Base-by-base conservation (phyloP, 2,797 vertebrate species). In the Acestrorhynchus altus region DNA sequence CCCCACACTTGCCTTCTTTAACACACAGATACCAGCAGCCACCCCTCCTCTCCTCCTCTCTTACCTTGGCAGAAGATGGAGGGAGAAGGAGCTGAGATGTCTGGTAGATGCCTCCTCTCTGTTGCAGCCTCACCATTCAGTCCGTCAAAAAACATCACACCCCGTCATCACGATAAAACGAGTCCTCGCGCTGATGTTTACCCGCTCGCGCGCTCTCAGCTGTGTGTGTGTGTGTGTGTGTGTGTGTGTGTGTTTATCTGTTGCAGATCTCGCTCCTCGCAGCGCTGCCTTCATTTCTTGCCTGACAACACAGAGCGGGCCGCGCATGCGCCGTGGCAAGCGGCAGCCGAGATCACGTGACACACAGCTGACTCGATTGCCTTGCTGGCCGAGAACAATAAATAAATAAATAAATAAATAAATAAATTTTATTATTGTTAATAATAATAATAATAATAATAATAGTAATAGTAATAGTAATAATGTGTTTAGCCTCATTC, bases 291-390 rank as follows among this genome's bases (percentile, higher is more conserved):
- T 90, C 31, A 81, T 90, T 94, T 94, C 90, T 94, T 94, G 93
- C 94, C 93, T 94, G 92, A 94, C 94, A 94, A 94, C 94, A 95
- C 93, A 86, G 86, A 88, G 57, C 77, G 79, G 79, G 87, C 87
- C 88, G 92, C 87, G 93, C 94, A 95, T 94, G 94, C 94, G 92
- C 93, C 91, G 90, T 93, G 57, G 59, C 83, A 81, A 66, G 61
- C 83, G 74, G 77, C 85, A 85, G 76, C 75, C 16, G 1, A n/a
- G 69, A 88, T 93, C 94, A 95, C 87, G 91, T 95, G 94, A 94
- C 90, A 89, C 80, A 86, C 92, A 94, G 92, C 92, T 94, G 94
- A 94, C 88, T 90, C 83, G 22, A 47, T 59, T 59, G 56, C 56
- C 56, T 28, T 13, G 28, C 24, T 59, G 56, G 1, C 3, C 4